These are phyloP conservation scores for Criorhina ranunculi DNA, from an alignment of 2,888 invertebrate species.

Conservation along the genomic window DNA sequence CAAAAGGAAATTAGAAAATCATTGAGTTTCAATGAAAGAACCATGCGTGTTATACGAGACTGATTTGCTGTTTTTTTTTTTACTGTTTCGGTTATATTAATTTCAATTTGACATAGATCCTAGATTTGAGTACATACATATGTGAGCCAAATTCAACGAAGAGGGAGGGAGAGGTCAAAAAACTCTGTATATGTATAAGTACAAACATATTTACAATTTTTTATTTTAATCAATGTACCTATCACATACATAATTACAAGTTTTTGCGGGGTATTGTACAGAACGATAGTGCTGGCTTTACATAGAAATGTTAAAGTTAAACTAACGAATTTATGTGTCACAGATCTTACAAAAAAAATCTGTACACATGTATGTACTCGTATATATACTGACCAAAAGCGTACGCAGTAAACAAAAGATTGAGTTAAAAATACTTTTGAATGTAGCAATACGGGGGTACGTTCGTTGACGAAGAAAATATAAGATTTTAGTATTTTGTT, in stretches of 20 bases:
- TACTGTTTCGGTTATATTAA: background rate
- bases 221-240: no score
- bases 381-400: background rate
- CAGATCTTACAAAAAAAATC: background rate
- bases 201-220: no score
- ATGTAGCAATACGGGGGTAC: constrained; percentile 60
- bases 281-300: no score
- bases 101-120: background rate
- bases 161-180: background rate
- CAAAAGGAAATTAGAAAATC: background rate
- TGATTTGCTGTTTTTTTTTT: no score
- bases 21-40: background rate
- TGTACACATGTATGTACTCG: background rate
- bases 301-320: no score
- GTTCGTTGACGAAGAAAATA: constrained; percentile 51
- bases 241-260: no score
- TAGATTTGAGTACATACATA: no score
- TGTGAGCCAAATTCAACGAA: background rate
- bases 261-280: no score
- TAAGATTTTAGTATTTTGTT: constrained; percentile 74
- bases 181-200: no score
- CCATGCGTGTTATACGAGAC: background rate
- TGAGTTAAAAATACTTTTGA: constrained; percentile 68
- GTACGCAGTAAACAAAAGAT: constrained; percentile 39
- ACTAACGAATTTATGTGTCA: background rate